Base-by-base conservation (phyloP, 2,888 invertebrate species). In the Dryobotodes eremita region DNA sequence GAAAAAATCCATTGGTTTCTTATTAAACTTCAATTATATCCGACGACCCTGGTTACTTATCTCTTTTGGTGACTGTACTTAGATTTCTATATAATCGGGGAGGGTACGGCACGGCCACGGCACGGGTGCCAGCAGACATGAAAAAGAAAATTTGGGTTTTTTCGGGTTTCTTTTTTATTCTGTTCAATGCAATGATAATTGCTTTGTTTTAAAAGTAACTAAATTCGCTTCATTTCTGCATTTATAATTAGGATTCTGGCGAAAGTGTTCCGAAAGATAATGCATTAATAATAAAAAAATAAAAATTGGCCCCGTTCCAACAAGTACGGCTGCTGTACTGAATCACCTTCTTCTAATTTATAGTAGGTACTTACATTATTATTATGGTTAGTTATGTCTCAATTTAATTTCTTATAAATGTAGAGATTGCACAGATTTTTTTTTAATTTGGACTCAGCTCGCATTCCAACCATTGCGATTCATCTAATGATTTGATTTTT, bases 291-390 rank as follows among this genome's bases (percentile, higher is more conserved):
- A 71, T 74, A 71, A 65, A 72, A 72, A 76, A 81, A 76, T 68
- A 61, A 17, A 55, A 72, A 26, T 69, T 76, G 83, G 81, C 75
- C 0, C 20, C 13, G 17, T 46, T 71, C 83, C 83, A 83, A 85
- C 48, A 50, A 69, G 50, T 69, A 59, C 69, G 42, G 68, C 69
- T 70, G 83, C 42, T 53, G 23, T 62, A 26, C 4, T 59, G 62
- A 72, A 61, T 72, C 62, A 71, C 59, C 42, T 72, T 59, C 50
- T 59, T 76, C 26, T 61, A 64, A 77, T 81, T 76, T 76, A 85
- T 71, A 6, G 46, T 42, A 36, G 36, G 17, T 57, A 77, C 26
- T 11, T 72, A 26, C n/a, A 42, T 3, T 57, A 71, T 26, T 75
- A 62, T 50, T n/a, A 55, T 53, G 15, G 46, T 15, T 26, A 46